Conservation (phyloP, 1,140 invertebrate species). For the Sarcophaga bullata region DNA sequence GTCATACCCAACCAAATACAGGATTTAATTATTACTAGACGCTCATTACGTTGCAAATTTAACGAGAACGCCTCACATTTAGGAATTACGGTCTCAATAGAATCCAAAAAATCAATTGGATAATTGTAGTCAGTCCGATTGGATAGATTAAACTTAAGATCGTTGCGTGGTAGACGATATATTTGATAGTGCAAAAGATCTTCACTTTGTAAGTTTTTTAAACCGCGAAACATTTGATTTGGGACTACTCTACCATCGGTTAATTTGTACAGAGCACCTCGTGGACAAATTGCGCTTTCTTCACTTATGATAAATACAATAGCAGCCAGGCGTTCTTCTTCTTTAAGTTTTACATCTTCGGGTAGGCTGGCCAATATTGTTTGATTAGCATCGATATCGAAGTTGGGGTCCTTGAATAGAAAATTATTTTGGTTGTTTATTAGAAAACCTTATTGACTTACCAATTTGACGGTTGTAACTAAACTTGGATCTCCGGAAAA, state of each 20-base stretch:
- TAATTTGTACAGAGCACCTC: slow-evolving; percentile 76
- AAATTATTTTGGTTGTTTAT: background rate
- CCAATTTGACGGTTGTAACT: slow-evolving; percentile 66
- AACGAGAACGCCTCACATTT: slow-evolving; percentile 53
- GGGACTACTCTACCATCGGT: slow-evolving; percentile 73
- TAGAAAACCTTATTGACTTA: slow-evolving; percentile 42
- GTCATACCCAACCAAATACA: slow-evolving; percentile 80
- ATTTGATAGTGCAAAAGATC: slow-evolving; percentile 76
- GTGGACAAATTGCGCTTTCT: slow-evolving; percentile 75
- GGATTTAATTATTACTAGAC: slow-evolving; percentile 72
- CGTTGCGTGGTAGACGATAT: slow-evolving; percentile 72
- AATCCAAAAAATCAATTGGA: slow-evolving; percentile 80
- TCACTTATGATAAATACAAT: slow-evolving; percentile 75
- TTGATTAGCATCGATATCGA: slow-evolving; percentile 66
- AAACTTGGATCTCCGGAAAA: slow-evolving; percentile 71
- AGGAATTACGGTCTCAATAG: slow-evolving; percentile 69
- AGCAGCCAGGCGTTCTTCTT: slow-evolving; percentile 79
- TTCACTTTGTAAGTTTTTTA: slow-evolving; percentile 70
- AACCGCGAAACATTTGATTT: slow-evolving; percentile 75
- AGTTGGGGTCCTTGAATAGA: slow-evolving; percentile 56
- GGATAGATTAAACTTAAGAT: slow-evolving; percentile 78
- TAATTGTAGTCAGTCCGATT: slow-evolving; percentile 80
- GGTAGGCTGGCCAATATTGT: slow-evolving; percentile 65
- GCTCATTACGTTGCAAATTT: slow-evolving; percentile 70
- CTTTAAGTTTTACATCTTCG: slow-evolving; percentile 72